Evolutionary conservation across 2,888 invertebrate genomes (phyloP), one percentile per base, ranked within the genome.

Genomic region (Heliconius sara): DNA sequence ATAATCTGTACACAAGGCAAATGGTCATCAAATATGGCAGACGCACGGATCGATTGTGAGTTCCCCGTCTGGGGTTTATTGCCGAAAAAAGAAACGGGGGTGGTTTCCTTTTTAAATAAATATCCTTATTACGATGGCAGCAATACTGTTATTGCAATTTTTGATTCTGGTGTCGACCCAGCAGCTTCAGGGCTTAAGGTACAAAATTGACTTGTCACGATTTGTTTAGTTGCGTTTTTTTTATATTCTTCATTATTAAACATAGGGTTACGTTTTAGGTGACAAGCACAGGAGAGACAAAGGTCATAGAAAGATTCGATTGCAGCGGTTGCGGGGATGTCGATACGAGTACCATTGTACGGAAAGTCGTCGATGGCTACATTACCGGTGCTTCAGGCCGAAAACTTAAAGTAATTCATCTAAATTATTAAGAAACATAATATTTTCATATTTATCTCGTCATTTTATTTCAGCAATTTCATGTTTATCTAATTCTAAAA

Each of bases 81-180:
- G 88, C 99, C 99, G 74, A 99, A 99, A 95, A 98, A 97, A 93
- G 99, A 99, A 95, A 99, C 99, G 47, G 98, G 98, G 81, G 98
- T 98, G 16, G 95, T 96, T 71, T 97, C 97, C 83, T 99, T 99
- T 95, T 92, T 99, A 82, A 96, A 96, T 85, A 99, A 98, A 95
- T 97, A 98, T 95, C 98, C 99, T 0, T 96, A 97, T 78, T 99
- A 97, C 90, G 99, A 99, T 96, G 99, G 99, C 66, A 96, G 98
- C 88, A 98, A 97, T 86, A 97, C 98, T 76, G 95, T 98, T 84
- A 99, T 99, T 90, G 99, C 99, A 68, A 98, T 99, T 90, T 97
- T 99, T 86, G 99, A 99, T 95, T 99, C 99, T 5, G 99, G 99
- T 13, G 98, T 99, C 78, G 99, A 99, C 96, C 99, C 99, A 39